These are phyloP conservation scores for Linnaemya vulpina DNA, from an alignment of 2,888 invertebrate genomes.

Conservation along the genomic window DNA sequence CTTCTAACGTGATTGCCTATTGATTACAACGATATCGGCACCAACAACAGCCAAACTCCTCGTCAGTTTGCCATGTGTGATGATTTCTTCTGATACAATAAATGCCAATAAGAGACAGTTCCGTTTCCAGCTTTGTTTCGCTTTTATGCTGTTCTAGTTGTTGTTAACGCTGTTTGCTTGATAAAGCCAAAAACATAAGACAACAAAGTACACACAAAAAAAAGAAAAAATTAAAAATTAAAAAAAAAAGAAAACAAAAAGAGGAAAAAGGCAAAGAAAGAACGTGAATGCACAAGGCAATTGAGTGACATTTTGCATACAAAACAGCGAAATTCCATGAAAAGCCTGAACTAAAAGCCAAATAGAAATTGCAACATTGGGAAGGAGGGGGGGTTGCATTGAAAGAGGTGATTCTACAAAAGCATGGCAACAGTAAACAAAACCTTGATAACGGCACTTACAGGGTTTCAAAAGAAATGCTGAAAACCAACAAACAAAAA, in stretches of 20 bases:
- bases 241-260: background rate
- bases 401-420: slow-evolving; percentile 32
- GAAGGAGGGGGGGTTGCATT: background rate
- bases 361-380: slow-evolving; percentile 10
- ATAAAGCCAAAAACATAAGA: slow-evolving; percentile 44
- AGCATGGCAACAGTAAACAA: slow-evolving; percentile 58
- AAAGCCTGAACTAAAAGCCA: slow-evolving; percentile 12
- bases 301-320: slow-evolving; percentile 38
- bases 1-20: slow-evolving; percentile 46
- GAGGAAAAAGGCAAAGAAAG: background rate
- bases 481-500: slow-evolving; percentile 19
- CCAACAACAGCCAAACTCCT: background rate
- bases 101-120: slow-evolving; percentile 62
- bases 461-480: slow-evolving; percentile 64
- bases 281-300: slow-evolving; percentile 4
- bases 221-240: slow-evolving; percentile 3
- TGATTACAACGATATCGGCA: slow-evolving; percentile 34
- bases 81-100: slow-evolving; percentile 61
- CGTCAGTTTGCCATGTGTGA: slow-evolving; percentile 33
- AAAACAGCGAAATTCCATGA: slow-evolving; percentile 39
- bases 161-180: slow-evolving; percentile 28
- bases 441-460: slow-evolving; percentile 71
- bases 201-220: slow-evolving; percentile 1
- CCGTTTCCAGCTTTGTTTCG: slow-evolving; percentile 35
- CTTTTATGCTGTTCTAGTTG: slow-evolving; percentile 6